Evolutionary conservation across 2,888 invertebrate genomes (phyloP).

Genomic region (Agrotis puta): DNA sequence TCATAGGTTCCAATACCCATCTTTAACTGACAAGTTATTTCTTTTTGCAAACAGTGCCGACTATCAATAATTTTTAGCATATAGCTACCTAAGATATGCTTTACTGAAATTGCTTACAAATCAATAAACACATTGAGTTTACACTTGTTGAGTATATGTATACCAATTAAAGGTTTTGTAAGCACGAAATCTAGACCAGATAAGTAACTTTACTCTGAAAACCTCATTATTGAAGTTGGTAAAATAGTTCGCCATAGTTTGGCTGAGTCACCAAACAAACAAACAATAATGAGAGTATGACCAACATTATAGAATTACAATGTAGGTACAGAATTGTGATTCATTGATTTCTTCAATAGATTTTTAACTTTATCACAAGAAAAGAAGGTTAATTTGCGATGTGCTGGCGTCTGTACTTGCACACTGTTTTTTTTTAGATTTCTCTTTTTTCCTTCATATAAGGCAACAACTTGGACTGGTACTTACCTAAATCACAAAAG

Average conservation of each 20-base stretch:
- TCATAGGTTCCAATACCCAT: not conserved
- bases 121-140: not conserved
- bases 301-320: constrained; percentile 4
- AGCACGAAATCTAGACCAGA: not conserved
- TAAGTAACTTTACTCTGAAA: not conserved
- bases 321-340: too few relatives aligned
- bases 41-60: not conserved
- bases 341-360: too few relatives aligned
- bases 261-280: constrained; percentile 38
- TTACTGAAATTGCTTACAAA: not conserved
- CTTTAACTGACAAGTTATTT: not conserved
- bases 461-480: not conserved
- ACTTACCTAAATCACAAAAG: not conserved
- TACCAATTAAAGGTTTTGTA: not conserved
- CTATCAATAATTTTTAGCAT: not conserved
- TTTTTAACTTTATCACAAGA: too few relatives aligned
- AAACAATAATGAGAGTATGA: not conserved
- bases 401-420: too few relatives aligned
- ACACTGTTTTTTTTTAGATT: not conserved
- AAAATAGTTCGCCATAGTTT: not conserved
- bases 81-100: too few relatives aligned
- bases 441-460: constrained; percentile 1
- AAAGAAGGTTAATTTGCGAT: too few relatives aligned
- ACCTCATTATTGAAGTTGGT: not conserved
- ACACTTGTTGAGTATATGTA: not conserved